phyloP scores from a whole-genome alignment of 2,797 vertebrate genomes.

The Hydrocynus forskahlii region DNA sequence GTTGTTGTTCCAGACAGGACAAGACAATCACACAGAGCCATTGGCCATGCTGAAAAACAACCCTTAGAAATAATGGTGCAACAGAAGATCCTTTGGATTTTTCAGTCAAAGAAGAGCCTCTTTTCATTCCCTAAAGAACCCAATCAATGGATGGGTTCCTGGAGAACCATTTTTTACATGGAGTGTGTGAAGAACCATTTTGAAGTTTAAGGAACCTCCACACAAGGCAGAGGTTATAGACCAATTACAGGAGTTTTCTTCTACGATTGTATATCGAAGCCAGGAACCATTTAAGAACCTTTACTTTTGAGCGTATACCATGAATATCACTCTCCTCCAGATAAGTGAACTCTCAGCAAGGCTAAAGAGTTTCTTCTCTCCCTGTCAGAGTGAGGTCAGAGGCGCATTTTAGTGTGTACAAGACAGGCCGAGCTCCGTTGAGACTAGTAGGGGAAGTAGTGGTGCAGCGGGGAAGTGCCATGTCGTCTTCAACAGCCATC shows the following conservation, averaged over 20 bases:
- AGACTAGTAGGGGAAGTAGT: conserved; percentile 51
- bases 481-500: conserved; percentile 74
- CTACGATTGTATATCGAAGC: not conserved
- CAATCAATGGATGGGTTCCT: no score
- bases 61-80: not conserved
- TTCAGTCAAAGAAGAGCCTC: no score
- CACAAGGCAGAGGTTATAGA: not conserved
- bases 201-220: not conserved
- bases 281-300: not conserved
- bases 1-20: conserved; percentile 77
- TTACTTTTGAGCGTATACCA: not conserved
- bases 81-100: no score
- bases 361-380: conserved; percentile 28
- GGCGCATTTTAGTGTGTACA: not conserved
- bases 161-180: not conserved
- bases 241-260: not conserved
- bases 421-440: conserved; percentile 36
- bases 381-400: conserved; percentile 40
- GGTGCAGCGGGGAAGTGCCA: conserved; percentile 54
- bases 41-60: conserved; percentile 12
- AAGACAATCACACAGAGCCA: conserved; percentile 63
- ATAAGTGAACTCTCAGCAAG: conserved; percentile 14
- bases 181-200: not conserved
- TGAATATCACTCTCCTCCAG: not conserved
- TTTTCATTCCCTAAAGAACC: no score